Percentiles rank a stretch among this genome's conserved stretches.
Conservation (phyloP, 1,140 invertebrate genomes). For the Cephus cinctus region DNA sequence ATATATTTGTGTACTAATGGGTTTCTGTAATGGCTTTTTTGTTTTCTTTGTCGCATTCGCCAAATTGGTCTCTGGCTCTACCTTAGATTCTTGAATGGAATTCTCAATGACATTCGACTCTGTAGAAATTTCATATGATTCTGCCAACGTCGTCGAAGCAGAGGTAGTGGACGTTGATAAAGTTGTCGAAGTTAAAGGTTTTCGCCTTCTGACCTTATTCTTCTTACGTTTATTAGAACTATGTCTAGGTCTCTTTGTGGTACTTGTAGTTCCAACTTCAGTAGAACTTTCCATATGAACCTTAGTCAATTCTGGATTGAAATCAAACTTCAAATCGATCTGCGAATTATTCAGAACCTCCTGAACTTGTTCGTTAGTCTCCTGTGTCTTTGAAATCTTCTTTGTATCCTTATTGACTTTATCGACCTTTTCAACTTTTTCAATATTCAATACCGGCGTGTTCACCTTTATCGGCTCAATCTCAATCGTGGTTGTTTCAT, state of each 20-base stretch:
- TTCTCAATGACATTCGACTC: slow-evolving; percentile 32
- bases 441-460: slow-evolving; percentile 36
- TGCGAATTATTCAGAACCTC: slow-evolving; percentile 20
- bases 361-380: slow-evolving; percentile 5
- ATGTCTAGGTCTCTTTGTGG: slow-evolving; percentile 55
- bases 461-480: slow-evolving; percentile 42
- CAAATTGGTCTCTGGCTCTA: slow-evolving; percentile 52
- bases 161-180: background rate
- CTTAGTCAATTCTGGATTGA: slow-evolving; percentile 38
- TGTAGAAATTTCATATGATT: slow-evolving; percentile 6
- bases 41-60: slow-evolving; percentile 43
- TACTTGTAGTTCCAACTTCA: slow-evolving; percentile 32
- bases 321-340: slow-evolving; percentile 41
- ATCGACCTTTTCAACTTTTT: slow-evolving; percentile 30
- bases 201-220: slow-evolving; percentile 61
- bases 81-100: slow-evolving; percentile 49
- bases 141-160: background rate
- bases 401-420: slow-evolving; percentile 24
- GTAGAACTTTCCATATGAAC: slow-evolving; percentile 23
- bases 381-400: background rate
- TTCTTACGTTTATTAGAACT: slow-evolving; percentile 57
- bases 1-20: slow-evolving; percentile 71
- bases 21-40: slow-evolving; percentile 53
- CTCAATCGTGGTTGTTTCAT: slow-evolving; percentile 35
- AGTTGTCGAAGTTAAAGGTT: slow-evolving; percentile 45